These are phyloP conservation scores for Charaxes varanes DNA, from an alignment of 1,140 invertebrate species.

Conservation along the genomic window DNA sequence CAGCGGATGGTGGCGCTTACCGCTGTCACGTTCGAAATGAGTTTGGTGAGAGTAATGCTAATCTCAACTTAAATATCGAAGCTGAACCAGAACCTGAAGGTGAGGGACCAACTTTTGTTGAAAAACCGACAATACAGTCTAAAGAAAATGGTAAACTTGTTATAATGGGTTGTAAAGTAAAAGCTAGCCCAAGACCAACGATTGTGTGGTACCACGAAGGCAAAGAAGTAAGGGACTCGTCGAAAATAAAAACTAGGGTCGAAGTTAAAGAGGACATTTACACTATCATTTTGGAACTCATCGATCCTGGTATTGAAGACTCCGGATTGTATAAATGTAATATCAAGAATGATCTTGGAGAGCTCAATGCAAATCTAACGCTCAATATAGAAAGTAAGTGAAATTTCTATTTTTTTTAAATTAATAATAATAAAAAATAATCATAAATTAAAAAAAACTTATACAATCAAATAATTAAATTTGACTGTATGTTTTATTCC, in stretches of 20 bases:
- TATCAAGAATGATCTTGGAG: constrained; percentile 96
- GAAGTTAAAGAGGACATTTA: constrained; percentile 90
- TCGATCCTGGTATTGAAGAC: constrained; percentile 94
- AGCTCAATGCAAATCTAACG: constrained; percentile 96
- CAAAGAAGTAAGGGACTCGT: constrained; percentile 84
- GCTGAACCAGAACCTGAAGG: constrained; percentile 93
- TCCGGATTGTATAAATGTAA: constrained; percentile 99
- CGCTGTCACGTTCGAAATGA: constrained; percentile 98
- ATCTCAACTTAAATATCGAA: constrained; percentile 98
- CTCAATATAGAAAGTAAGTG: constrained; percentile 97
- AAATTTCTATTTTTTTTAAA: neutral
- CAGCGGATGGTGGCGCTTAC: constrained; percentile 96
- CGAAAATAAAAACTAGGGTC: constrained; percentile 86
- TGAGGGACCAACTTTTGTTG: constrained; percentile 97
- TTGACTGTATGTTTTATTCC: neutral
- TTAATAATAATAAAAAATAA: too few species aligned
- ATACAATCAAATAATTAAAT: neutral
- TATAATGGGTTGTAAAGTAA: constrained; percentile 98
- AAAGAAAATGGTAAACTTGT: constrained; percentile 96
- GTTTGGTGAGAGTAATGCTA: constrained; percentile 98
- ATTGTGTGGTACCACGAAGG: constrained; percentile 95
- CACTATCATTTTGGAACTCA: constrained; percentile 91
- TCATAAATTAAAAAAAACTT: too few species aligned
- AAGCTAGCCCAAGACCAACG: constrained; percentile 93
- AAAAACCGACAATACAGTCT: constrained; percentile 95